Conservation (phyloP, 2,888 invertebrate species). For the Hirudinaria manillensis region DNA sequence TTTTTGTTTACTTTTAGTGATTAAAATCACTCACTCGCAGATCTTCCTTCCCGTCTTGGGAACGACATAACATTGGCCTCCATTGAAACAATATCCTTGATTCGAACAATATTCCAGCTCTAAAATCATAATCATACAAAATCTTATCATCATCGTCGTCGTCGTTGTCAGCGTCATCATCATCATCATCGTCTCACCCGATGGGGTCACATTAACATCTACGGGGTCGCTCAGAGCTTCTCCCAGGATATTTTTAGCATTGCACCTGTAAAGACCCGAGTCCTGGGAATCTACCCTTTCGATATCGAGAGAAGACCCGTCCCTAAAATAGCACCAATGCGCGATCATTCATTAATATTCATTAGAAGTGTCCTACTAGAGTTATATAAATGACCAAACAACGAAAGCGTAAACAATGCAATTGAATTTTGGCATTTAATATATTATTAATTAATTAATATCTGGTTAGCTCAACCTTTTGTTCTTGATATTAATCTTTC, state of each 20-base stretch:
- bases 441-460: too few species aligned
- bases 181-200: slow-evolving; percentile 13
- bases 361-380: neutral
- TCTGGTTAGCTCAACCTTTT: too few species aligned
- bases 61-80: slow-evolving; percentile 25
- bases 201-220: neutral
- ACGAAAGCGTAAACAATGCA: too few species aligned
- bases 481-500: slow-evolving; percentile 9
- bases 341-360: neutral
- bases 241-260: slow-evolving; percentile 27
- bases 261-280: slow-evolving; percentile 25
- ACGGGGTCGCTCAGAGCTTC: slow-evolving; percentile 15
- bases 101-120: slow-evolving; percentile 13
- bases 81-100: slow-evolving; percentile 29
- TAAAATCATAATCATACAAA: too few species aligned
- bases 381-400: too few species aligned
- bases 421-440: too few species aligned
- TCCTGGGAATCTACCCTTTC: slow-evolving; percentile 15
- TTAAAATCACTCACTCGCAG: slow-evolving; percentile 25
- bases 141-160: neutral
- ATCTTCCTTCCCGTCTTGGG: slow-evolving; percentile 17
- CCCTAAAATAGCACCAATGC: slow-evolving; percentile 16
- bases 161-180: too few species aligned
- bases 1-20: neutral
- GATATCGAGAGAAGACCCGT: slow-evolving; percentile 13